Percentiles rank a stretch among this genome's conserved stretches.
phyloP scores from a whole-genome alignment of 2,888 invertebrate genomes.

The Eremobia ochroleuca region DNA sequence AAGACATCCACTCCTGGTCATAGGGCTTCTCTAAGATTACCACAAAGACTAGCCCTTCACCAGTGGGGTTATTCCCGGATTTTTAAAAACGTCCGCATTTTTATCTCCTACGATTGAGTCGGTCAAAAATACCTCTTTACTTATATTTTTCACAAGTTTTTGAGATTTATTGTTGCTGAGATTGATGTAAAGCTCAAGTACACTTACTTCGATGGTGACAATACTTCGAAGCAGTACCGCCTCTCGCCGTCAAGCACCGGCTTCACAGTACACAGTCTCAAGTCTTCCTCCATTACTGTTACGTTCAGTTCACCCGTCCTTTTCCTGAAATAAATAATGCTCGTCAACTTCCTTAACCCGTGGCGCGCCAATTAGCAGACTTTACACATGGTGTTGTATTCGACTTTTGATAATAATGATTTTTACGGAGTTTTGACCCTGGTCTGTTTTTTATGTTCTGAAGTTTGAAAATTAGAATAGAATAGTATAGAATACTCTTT shows the following conservation, averaged over 20 bases:
- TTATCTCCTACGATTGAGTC: not conserved
- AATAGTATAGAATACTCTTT: too few species aligned
- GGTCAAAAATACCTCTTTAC: not conserved
- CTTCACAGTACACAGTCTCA: conserved; percentile 98
- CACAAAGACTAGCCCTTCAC: not conserved
- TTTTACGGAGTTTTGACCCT: not conserved
- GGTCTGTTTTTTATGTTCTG: not conserved
- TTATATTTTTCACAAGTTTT: not conserved
- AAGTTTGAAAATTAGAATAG: too few species aligned
- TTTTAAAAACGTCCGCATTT: not conserved
- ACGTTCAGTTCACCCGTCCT: conserved; percentile 95
- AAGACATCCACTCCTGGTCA: too few species aligned
- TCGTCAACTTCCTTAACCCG: not conserved
- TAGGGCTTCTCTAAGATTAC: not conserved
- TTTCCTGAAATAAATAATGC: conserved; percentile 88
- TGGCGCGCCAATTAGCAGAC: too few species aligned
- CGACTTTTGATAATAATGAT: not conserved
- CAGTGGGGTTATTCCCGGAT: not conserved
- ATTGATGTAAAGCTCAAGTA: not conserved
- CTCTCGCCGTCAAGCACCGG: conserved; percentile 97
- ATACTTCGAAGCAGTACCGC: conserved; percentile 98
- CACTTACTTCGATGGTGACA: conserved; percentile 97
- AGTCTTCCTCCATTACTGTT: conserved; percentile 99
- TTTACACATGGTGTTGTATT: too few species aligned
- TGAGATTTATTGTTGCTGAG: conserved; percentile 1